A percentile compares a stretch with the other conserved stretches of the same genome.
Conservation (phyloP, 92 coral and sea anemone genomes). For the Hydrozoanthus gracilis region DNA sequence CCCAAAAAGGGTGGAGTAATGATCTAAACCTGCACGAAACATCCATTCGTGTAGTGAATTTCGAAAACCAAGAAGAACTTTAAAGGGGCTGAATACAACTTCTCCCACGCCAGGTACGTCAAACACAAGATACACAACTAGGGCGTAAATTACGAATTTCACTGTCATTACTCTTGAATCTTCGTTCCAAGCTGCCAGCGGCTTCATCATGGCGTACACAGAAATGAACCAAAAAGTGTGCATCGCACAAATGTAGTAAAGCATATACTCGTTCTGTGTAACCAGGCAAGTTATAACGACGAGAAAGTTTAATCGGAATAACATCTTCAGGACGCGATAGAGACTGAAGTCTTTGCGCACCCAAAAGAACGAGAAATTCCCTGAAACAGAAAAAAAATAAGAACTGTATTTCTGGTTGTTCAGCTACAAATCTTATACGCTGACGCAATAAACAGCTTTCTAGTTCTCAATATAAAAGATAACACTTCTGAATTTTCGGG, state of each 20-base stretch:
- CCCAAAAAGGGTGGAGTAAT: constrained; percentile 78
- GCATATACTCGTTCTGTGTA: constrained; percentile 87
- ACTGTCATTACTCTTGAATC: constrained; percentile 82
- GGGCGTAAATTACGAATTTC: constrained; percentile 65
- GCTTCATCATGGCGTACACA: constrained; percentile 79
- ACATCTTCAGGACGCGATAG: constrained; percentile 85
- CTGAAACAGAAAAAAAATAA: constrained; percentile 45
- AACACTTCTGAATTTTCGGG: no score
- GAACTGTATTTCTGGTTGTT: background rate
- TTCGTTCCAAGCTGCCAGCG: constrained; percentile 77
- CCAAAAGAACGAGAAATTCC: constrained; percentile 93
- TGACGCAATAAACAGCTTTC: background rate
- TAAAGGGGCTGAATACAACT: constrained; percentile 67
- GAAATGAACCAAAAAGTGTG: constrained; percentile 91
- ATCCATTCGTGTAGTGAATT: constrained; percentile 91
- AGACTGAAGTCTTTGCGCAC: constrained; percentile 82
- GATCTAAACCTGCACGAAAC: constrained; percentile 92
- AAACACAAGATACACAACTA: constrained; percentile 69
- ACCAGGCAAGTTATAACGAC: constrained; percentile 83
- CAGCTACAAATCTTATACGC: background rate
- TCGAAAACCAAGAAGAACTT: constrained; percentile 57
- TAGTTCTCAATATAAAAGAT: no score
- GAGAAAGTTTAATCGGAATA: constrained; percentile 86
- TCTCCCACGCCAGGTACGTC: constrained; percentile 83
- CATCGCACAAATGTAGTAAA: constrained; percentile 94